These are phyloP conservation scores for Holotrichia oblita DNA, from an alignment of 1,140 invertebrate species.

Conservation along the genomic window DNA sequence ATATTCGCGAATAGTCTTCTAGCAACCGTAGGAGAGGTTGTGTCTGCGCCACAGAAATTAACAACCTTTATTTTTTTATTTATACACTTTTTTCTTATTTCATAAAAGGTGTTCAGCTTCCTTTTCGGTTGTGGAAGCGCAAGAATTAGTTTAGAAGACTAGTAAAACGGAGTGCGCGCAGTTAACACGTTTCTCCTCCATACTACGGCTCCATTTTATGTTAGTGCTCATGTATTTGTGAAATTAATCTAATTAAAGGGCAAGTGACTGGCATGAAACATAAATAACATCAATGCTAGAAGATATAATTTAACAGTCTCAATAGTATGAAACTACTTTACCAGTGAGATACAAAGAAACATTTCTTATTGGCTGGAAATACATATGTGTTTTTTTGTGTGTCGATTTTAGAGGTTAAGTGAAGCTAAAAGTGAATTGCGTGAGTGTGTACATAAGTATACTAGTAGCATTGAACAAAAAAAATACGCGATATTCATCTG, in stretches of 20 bases:
- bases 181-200: not conserved
- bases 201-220: conserved; percentile 12
- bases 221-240: conserved; percentile 30
- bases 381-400: conserved; percentile 27
- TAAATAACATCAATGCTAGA: conserved; percentile 19
- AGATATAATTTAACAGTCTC: not conserved
- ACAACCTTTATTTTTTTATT: conserved; percentile 33
- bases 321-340: not conserved
- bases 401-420: conserved; percentile 27
- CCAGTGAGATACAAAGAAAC: not conserved
- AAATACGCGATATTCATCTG: not conserved
- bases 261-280: conserved; percentile 10
- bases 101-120: not conserved
- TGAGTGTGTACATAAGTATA: not conserved
- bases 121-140: not conserved
- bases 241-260: conserved; percentile 30
- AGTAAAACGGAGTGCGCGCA: not conserved
- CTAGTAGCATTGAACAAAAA: conserved; percentile 8
- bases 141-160: not conserved
- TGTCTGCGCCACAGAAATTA: conserved; percentile 18
- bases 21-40: conserved; percentile 28
- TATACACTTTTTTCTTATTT: conserved; percentile 33
- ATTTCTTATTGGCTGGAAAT: not conserved
- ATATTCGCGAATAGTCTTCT: conserved; percentile 35
- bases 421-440: conserved; percentile 21